phyloP scores from a whole-genome alignment of 2,888 invertebrate species.

The Entomobrya multifasciata region DNA sequence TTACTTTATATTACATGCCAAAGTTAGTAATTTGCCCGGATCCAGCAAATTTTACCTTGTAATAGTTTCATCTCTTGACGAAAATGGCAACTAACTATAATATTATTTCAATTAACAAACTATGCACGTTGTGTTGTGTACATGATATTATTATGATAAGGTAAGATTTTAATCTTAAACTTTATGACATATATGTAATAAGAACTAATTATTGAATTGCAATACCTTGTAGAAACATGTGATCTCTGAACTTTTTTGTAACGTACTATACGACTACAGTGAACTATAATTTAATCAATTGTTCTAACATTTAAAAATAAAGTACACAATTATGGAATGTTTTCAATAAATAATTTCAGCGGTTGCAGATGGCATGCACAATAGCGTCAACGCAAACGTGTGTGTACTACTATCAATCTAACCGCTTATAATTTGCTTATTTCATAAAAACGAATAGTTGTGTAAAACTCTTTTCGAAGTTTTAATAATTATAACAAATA shows the following conservation, averaged over 20 bases:
- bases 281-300: background rate
- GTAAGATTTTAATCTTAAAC: constrained; percentile 1
- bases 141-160: background rate
- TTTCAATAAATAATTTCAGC: too few relatives aligned
- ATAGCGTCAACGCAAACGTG: too few relatives aligned
- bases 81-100: background rate
- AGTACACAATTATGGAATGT: background rate
- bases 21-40: too few relatives aligned
- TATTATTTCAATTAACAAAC: background rate
- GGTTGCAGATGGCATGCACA: too few relatives aligned
- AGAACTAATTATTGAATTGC: background rate
- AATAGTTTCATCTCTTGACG: background rate
- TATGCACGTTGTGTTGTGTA: constrained; percentile 8
- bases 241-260: constrained; percentile 54
- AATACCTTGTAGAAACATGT: constrained; percentile 53
- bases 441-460: background rate
- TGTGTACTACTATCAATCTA: too few relatives aligned
- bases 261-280: background rate
- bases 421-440: too few relatives aligned
- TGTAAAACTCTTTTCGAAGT: constrained; percentile 3
- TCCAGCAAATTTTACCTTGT: too few relatives aligned
- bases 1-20: too few relatives aligned
- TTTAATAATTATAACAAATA: background rate
- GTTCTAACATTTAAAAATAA: background rate
- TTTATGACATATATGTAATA: background rate